These are phyloP conservation scores for Montipora cactus DNA, from an alignment of 64 coral and sea anemone genomes.

Conservation along the genomic window DNA sequence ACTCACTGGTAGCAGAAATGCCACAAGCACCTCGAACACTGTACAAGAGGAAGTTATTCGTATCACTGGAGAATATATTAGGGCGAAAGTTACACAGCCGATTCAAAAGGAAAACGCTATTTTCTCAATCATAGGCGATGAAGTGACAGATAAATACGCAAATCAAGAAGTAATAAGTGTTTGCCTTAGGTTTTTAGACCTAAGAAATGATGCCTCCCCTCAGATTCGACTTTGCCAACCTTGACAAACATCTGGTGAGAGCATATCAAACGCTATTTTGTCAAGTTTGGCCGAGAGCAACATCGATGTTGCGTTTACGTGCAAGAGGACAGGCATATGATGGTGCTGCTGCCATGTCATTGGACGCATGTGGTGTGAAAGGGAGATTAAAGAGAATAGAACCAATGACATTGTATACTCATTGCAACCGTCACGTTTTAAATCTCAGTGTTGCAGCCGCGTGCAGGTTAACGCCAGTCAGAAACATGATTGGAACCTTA, in stretches of 20 bases:
- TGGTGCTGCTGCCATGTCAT: slow-evolving; percentile 33
- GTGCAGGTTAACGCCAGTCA: neutral
- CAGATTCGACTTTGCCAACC: slow-evolving; percentile 63
- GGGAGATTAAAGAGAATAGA: slow-evolving; percentile 37
- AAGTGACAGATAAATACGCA: slow-evolving; percentile 60
- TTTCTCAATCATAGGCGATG: neutral
- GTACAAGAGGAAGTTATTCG: slow-evolving; percentile 65
- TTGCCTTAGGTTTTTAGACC: slow-evolving; percentile 12
- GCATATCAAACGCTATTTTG: slow-evolving; percentile 53
- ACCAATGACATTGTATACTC: slow-evolving; percentile 1
- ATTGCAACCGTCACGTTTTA: slow-evolving; percentile 33
- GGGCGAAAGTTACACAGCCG: slow-evolving; percentile 16
- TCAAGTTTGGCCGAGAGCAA: slow-evolving; percentile 12
- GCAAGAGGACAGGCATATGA: slow-evolving; percentile 72
- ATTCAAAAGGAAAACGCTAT: slow-evolving; percentile 24
- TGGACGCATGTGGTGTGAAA: slow-evolving; percentile 48
- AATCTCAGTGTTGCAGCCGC: slow-evolving; percentile 49
- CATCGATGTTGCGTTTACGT: too few species aligned
- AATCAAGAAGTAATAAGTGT: slow-evolving; percentile 73
- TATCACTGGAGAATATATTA: slow-evolving; percentile 50
- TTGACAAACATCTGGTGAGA: slow-evolving; percentile 42
- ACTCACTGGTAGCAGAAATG: slow-evolving; percentile 59
- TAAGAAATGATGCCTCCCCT: slow-evolving; percentile 19
- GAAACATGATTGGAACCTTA: too few species aligned
- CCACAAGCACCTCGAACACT: slow-evolving; percentile 55